Evolutionary conservation across 2,113 vertebrate species (phyloP), one percentile per base, ranked within the genome.

Genomic region (Syrmaticus mikado): DNA sequence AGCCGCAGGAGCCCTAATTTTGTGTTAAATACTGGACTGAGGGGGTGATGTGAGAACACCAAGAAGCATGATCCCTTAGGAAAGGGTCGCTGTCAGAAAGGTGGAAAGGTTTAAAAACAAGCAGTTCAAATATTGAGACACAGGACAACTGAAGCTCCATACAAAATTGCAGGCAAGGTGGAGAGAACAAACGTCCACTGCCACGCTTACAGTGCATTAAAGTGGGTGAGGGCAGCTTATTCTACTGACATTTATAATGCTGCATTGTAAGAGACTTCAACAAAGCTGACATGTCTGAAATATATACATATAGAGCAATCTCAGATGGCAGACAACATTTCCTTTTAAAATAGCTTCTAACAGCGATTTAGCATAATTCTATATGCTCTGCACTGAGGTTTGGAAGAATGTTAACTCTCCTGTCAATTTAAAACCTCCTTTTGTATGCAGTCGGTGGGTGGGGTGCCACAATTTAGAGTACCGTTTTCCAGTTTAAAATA

Each of bases 1-100:
- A 95, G 88, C 57, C 86, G 61, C 68, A 92, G 40, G 70, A 88
- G 38, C 64, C 30, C 73, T 75, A 38, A 93, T 96, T 94, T 96
- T 78, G 81, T 38, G 48, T 76, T 13, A 94, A 93, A 92, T 86
- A 85, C 60, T 83, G 61, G 46, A 78, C 11, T 68, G 78, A 19
- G 25, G 73, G 71, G 86, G 25, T 22, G 8, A 2, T 14, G 22
- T 75, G 68, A 84, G 55, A 78, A 57, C 61, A 57, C 16, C 0
- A 2, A 85, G 85, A 45, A 91, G 36, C 65, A 82, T 34, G 65
- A 22, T 15, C 50, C 66, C 55, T 43, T 28, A 45, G 50, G 77
- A 64, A 85, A 74, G 62, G 40, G 71, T 2, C 1, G 5, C 71
- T 30, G 41, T 20, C 0, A 0, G 52, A 91, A 62, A 64, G 25